Percentiles rank a stretch among this genome's conserved stretches.
These are phyloP conservation scores for Tenodera sinensis DNA, from an alignment of 2,888 invertebrate genomes.

Conservation along the genomic window DNA sequence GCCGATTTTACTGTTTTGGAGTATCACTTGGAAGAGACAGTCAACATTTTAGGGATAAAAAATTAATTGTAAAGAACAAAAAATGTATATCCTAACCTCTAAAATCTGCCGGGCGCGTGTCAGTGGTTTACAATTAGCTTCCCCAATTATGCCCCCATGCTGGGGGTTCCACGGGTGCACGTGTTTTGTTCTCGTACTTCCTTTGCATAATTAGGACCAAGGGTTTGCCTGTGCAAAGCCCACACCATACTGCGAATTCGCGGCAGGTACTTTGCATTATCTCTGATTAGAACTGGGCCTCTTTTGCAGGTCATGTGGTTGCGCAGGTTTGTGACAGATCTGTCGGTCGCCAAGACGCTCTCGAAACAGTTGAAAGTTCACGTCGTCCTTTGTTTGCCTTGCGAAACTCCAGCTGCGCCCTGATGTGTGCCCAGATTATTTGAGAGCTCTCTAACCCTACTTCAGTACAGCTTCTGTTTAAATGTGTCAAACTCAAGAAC, in stretches of 20 bases:
- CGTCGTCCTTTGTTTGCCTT: not conserved
- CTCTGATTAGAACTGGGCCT: not conserved
- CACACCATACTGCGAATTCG: not conserved
- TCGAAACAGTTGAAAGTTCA: not conserved
- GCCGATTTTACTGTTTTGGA: too few relatives aligned
- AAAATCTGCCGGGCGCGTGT: too few relatives aligned
- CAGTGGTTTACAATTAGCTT: too few relatives aligned
- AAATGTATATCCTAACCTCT: too few relatives aligned
- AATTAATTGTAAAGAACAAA: too few relatives aligned
- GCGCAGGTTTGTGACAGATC: not conserved
- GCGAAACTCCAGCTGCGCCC: not conserved
- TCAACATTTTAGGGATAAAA: too few relatives aligned
- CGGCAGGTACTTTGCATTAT: not conserved
- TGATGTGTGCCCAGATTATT: not conserved
- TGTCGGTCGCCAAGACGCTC: not conserved
- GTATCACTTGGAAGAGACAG: too few relatives aligned
- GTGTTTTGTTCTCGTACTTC: not conserved
- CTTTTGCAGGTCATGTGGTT: not conserved
- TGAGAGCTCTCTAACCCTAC: not conserved
- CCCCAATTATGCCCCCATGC: too few relatives aligned
- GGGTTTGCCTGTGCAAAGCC: not conserved
- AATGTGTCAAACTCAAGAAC: not conserved
- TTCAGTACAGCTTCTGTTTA: not conserved
- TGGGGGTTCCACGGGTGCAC: too few relatives aligned
- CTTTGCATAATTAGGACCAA: not conserved